Evolutionary conservation across 1,140 invertebrate species (phyloP), one percentile per base, ranked within the genome.

Genomic region (Varroa destructor): DNA sequence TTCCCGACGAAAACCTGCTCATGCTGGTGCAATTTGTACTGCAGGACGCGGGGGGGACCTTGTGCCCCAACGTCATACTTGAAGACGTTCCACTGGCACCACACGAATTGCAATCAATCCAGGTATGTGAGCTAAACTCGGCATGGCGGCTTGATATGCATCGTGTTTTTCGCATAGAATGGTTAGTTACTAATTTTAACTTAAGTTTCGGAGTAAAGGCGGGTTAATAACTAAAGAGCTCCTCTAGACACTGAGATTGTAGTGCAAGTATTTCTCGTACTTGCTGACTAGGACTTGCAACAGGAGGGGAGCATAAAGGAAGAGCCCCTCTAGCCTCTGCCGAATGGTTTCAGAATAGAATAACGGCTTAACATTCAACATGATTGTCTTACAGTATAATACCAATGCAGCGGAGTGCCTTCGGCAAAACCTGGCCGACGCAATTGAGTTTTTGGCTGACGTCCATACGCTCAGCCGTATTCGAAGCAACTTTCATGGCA

Each of bases 401-500:
- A 94, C 91, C 0, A 90, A 88, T 77, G 88, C 91, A 1, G 88
- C 90, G 0, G 96, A 99, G 79, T 93, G 90, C 77, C 87, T 98
- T 85, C 83, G 89, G 70, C 88, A 89, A 73, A 89, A 97, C 78
- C 83, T 98, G 6, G 85, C 85, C n/a, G 96, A 99, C 80, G 88
- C 93, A 71, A 83, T 98, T 14, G 95, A 99, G 71, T 96, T 99
- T 78, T 84, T 99, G 73, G 87, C 90, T 10, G 96, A 99, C 80
- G 89, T 97, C 75, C 93, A 99, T 77, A 92, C 94, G 0, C 84
- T 98, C 57, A 92, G 88, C 72, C 97, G 96, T 84, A 88, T 99
- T 43, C 98, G 91, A 88, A 90, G 87, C 76, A 90, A 88, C 75
- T 86, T 85, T 77, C 90, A 89, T 80, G 87, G 87, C 1, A 81